phyloP scores from a whole-genome alignment of 2,888 invertebrate genomes.

The Mimumesa dahlbomi region DNA sequence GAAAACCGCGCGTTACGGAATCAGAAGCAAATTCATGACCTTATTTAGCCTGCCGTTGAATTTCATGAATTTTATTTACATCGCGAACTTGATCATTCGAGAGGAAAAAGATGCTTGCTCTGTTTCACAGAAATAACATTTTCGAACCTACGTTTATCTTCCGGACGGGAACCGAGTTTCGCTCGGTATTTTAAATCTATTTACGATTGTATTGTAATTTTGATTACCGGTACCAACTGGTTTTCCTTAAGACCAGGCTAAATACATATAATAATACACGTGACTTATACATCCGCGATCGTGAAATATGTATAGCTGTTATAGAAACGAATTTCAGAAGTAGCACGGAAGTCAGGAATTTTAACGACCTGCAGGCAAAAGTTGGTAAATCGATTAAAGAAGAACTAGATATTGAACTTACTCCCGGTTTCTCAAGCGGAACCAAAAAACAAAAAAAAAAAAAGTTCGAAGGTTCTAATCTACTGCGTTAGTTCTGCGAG shows the following conservation, averaged over 20 bases:
- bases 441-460: slow-evolving; percentile 18
- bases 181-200: no score
- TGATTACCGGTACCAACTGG: no score
- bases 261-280: no score
- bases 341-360: not conserved
- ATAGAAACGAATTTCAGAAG: not conserved
- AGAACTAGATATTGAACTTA: slow-evolving; percentile 3
- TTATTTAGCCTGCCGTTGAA: not conserved
- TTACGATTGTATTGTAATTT: no score
- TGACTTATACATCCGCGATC: no score
- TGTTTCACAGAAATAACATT: no score
- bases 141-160: no score
- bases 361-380: slow-evolving; percentile 5
- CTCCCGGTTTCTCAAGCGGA: slow-evolving; percentile 6
- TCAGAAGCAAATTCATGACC: not conserved
- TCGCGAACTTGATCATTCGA: no score
- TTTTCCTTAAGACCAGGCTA: no score
- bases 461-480: slow-evolving; percentile 55
- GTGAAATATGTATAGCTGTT: no score
- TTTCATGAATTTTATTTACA: not conserved
- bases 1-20: not conserved
- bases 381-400: slow-evolving; percentile 16
- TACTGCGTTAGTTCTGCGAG: slow-evolving; percentile 51
- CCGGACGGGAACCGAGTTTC: no score
- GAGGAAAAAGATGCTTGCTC: no score